Base-by-base conservation (phyloP, 2,113 vertebrate species). In the Hyaena hyaena region DNA sequence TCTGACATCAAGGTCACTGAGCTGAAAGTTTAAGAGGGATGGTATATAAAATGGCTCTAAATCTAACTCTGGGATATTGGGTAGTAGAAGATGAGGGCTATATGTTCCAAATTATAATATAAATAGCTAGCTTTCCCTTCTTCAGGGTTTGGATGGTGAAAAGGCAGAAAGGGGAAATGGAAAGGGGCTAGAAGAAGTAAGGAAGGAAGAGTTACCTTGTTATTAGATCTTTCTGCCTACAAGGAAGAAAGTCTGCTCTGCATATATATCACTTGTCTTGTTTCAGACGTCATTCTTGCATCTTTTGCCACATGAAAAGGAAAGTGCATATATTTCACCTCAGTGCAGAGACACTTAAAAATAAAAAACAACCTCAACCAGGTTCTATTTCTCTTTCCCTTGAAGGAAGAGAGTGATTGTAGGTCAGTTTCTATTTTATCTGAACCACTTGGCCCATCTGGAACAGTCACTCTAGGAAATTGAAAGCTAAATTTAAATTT, bases 401-500 rank as follows among this genome's bases (percentile, higher is more conserved):
- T 80, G 6, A 90, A 97, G 33, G 69, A 77, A 66, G 53, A 93
- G n/a, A 89, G 8, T 92, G 35, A 90, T 50, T 94, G 10, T 90
- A 73, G 65, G 73, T 91, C 69, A 93, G 58, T 88, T 97, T 80
- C 50, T 96, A 85, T 97, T 96, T 97, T 94, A 69, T 92, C 33
- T 85, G 68, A 97, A 83, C 24, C 26, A 94, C 58, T 92, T 95
- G 43, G 35, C 58, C 43, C 65, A 93, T 96, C 58, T 97, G 65
- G n/a, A 97, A 92, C 73, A 88, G 92, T 88, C 63, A 89, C 65
- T 80, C 65, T 73, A 24, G 88, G 65, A 97, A 97, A 96, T 48
- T 92, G 77, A 93, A 97, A 96, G 77, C 73, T 87, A 96, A 93
- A 94, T 82, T 95, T 97, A 92, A 92, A 94, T 94, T 96, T 95